These are phyloP conservation scores for Papilio dardanus DNA, from an alignment of 1,140 invertebrate species.

Conservation along the genomic window DNA sequence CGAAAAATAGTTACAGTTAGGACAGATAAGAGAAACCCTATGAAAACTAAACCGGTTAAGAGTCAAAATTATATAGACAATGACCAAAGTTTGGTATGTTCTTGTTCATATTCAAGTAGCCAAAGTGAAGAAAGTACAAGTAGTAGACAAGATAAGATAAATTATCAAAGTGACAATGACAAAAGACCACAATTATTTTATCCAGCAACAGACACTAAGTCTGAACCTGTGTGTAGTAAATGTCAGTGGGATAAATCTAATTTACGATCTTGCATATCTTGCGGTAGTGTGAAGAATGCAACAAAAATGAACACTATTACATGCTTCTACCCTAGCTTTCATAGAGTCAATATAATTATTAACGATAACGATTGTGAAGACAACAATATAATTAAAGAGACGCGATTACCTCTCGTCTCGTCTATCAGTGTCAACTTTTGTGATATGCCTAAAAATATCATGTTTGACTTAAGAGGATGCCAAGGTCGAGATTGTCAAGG, in stretches of 20 bases:
- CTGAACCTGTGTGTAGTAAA: constrained; percentile 12
- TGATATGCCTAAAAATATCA: constrained; percentile 2
- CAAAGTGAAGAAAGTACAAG: background rate
- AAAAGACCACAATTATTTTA: background rate
- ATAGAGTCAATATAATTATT: background rate
- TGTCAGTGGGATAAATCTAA: constrained; percentile 16
- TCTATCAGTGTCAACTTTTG: constrained; percentile 25
- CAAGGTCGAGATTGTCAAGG: constrained; percentile 7
- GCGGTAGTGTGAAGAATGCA: background rate
- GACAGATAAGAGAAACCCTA: constrained; percentile 47
- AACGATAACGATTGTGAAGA: background rate
- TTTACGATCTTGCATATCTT: constrained; percentile 33
- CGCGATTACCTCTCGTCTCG: background rate
- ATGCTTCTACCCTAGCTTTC: background rate
- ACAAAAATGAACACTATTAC: background rate
- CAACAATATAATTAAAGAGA: background rate
- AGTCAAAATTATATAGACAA: constrained; percentile 1
- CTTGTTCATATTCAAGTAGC: constrained; percentile 4
- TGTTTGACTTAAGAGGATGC: constrained; percentile 1
- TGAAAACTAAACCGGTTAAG: background rate
- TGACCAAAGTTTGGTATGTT: background rate
- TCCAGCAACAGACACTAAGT: constrained; percentile 23
- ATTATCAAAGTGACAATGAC: constrained; percentile 3
- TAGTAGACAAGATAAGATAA: background rate
- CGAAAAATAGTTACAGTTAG: constrained; percentile 51